Evolutionary conservation across 2,113 vertebrate genomes (phyloP), one percentile per base, ranked within the genome.

Genomic region (Erythrocercus mccallii): DNA sequence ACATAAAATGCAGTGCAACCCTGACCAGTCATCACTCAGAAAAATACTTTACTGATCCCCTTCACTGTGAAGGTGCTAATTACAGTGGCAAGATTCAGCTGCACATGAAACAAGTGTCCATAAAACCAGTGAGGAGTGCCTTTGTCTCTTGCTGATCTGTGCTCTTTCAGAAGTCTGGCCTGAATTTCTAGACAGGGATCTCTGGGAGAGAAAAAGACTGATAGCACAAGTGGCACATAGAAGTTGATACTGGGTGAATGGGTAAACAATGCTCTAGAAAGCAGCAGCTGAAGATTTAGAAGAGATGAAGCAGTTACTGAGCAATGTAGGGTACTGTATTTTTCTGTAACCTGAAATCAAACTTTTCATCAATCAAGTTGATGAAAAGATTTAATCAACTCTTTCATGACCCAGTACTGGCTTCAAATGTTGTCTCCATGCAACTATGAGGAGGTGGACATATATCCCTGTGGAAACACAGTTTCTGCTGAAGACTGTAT

Each of bases 381-480:
- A n/a, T n/a, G n/a, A n/a, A n/a, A n/a, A n/a, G 45, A 82, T 79
- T 80, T 19, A 11, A 61, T 48, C 18, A 57, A 38, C 27, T 54
- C 3, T 38, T 88, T 33, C 19, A n/a, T 14, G 13, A 54, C 12
- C 7, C 24, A 77, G 21, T 10, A 81, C 8, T n/a, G 30, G 19
- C 15, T 77, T 73, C 3, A 7, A 45, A 73, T 33, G 37, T 77
- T 70, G 25, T 42, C 12, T 50, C 9, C 17, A 17, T 5, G 10
- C 51, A 33, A 24, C 18, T 58, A 3, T 5, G 25, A 1, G 4
- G 15, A 80, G 5, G 58, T 60, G 20, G 42, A 70, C 19, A 35
- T 0, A 0, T 23, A 38, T 2, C 3, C 9, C 13, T 12, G 11
- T 17, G 27, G 11, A 76, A 90, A 17, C 33, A 37, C 13, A 71